Percentiles rank a stretch among this genome's conserved stretches.
Conservation (phyloP, 37 sponge, comb jelly and placozoan genomes). For the Halisarca cf. caerulea region DNA sequence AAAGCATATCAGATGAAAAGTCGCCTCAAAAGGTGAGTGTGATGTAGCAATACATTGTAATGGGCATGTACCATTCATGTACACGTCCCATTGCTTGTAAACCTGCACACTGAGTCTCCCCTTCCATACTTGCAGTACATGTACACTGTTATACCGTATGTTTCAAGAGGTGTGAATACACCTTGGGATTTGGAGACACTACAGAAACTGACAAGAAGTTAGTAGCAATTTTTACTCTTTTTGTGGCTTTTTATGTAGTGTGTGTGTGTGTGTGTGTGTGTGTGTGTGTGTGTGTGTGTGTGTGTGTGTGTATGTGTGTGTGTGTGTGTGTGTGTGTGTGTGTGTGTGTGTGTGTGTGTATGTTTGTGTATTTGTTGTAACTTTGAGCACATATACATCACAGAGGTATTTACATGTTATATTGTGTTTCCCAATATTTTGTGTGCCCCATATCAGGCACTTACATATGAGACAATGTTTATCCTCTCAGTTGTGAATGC, state of each 20-base stretch:
- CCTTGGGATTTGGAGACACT: slow-evolving; percentile 24
- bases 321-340: slow-evolving; percentile 24
- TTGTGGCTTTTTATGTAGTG: no score
- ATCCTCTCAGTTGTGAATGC: slow-evolving; percentile 3
- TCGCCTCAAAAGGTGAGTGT: neutral
- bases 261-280: neutral
- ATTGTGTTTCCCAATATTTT: no score
- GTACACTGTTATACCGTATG: slow-evolving; percentile 50
- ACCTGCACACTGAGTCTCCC: no score
- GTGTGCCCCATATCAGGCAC: no score
- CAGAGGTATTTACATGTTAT: no score
- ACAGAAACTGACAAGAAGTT: slow-evolving; percentile 23
- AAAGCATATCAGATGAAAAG: neutral
- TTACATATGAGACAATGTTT: no score
- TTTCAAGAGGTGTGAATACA: neutral
- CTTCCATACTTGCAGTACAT: slow-evolving; percentile 31
- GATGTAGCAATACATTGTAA: no score
- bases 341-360: no score
- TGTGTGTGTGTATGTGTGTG: slow-evolving; percentile 35
- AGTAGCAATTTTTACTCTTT: neutral
- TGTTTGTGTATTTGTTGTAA: no score
- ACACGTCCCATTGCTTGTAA: no score
- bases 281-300: slow-evolving; percentile 37
- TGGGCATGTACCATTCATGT: no score
- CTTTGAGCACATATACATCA: no score